Evolutionary conservation across 37 sponge, comb jelly and placozoan species (phyloP).

Genomic region (Amphimedon queenslandica): DNA sequence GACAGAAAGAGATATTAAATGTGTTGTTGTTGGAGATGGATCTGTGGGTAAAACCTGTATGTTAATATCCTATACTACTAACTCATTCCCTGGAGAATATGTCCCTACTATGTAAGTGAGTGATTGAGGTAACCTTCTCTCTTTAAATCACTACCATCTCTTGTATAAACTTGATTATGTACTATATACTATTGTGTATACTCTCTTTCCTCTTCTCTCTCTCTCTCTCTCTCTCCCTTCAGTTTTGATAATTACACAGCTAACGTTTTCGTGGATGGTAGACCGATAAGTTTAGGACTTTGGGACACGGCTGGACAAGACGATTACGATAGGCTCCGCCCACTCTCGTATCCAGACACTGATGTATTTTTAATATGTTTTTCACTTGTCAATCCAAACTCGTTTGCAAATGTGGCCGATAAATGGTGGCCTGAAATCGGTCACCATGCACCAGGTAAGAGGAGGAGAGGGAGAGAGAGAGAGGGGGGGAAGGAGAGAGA

Average conservation of each 20-base stretch:
- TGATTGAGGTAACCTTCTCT: no score
- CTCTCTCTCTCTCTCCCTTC: not conserved
- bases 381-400: conserved; percentile 75
- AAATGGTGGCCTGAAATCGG: conserved; percentile 87
- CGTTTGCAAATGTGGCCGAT: conserved; percentile 74
- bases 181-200: no score
- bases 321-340: conserved; percentile 86
- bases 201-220: conserved; percentile 11
- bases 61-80: conserved; percentile 90
- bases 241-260: conserved; percentile 96
- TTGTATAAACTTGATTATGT: not conserved
- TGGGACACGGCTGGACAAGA: conserved; percentile 97
- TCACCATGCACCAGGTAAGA: conserved; percentile 68
- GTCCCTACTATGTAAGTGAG: conserved; percentile 87
- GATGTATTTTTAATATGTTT: conserved; percentile 90
- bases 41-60: conserved; percentile 89
- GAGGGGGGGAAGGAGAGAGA: no score
- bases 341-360: conserved; percentile 87
- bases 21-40: conserved; percentile 88
- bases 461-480: no score
- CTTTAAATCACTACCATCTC: no score
- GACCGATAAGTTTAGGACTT: conserved; percentile 78
- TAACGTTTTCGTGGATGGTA: conserved; percentile 84
- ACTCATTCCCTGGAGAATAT: conserved; percentile 90
- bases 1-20: conserved; percentile 81